phyloP scores from a whole-genome alignment of 2,888 invertebrate species.

The Diaphora mendica region DNA sequence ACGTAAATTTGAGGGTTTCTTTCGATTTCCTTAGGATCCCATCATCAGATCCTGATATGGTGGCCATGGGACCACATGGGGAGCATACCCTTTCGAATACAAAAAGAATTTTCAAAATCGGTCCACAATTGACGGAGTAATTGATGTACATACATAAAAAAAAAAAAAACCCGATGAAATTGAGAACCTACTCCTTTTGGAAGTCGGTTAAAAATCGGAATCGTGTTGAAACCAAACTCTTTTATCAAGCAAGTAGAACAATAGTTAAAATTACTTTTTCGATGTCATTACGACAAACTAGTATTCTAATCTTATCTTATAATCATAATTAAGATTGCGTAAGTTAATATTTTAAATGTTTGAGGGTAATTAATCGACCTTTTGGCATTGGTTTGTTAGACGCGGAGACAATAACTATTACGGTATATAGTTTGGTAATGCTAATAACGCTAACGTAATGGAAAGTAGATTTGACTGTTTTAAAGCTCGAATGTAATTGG shows the following conservation, averaged over 20 bases:
- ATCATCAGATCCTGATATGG: no score
- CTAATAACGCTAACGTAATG: slow-evolving; percentile 17
- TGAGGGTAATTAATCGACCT: slow-evolving; percentile 51
- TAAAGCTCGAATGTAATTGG: not conserved
- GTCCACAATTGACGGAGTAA: no score
- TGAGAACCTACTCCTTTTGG: no score
- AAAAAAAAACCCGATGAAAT: no score
- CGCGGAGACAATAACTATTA: slow-evolving; percentile 32
- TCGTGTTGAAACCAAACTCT: slow-evolving; percentile 4
- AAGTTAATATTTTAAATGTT: slow-evolving; percentile 39
- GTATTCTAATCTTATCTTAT: slow-evolving; percentile 41
- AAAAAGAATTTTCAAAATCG: no score
- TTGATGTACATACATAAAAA: no score
- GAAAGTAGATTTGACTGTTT: slow-evolving; percentile 4
- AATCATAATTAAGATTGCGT: slow-evolving; percentile 48
- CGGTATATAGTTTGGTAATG: slow-evolving; percentile 20
- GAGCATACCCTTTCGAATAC: no score
- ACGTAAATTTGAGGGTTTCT: no score
- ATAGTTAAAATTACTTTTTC: slow-evolving; percentile 29
- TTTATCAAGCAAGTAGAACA: slow-evolving; percentile 5
- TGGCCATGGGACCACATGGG: no score
- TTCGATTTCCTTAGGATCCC: no score
- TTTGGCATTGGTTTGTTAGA: slow-evolving; percentile 41
- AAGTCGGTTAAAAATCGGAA: not conserved
- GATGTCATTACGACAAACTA: slow-evolving; percentile 27